A percentile compares a stretch with the other conserved stretches of the same genome.
Evolutionary conservation across 2,113 vertebrate genomes (phyloP).

Genomic region (Motacilla alba): DNA sequence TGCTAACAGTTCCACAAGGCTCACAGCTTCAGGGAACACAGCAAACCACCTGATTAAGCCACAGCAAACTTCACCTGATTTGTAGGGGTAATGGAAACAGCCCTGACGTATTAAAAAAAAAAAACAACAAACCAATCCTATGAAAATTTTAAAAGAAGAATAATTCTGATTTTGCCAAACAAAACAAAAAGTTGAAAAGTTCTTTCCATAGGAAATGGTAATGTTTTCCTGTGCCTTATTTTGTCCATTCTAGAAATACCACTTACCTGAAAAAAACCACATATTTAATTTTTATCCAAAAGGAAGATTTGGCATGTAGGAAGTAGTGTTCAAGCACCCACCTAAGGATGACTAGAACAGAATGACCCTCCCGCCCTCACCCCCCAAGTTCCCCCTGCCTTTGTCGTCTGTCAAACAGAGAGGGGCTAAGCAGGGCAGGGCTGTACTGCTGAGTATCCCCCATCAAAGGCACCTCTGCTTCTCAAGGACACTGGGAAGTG

Average conservation of each 20-base stretch:
- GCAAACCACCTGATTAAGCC: background rate
- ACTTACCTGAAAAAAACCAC: background rate
- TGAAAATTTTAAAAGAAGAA: background rate
- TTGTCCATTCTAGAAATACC: background rate
- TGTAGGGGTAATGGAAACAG: background rate
- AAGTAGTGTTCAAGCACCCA: background rate
- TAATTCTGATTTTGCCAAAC: background rate
- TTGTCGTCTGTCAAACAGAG: background rate
- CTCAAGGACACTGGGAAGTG: background rate
- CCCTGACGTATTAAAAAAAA: background rate
- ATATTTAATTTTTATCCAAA: background rate
- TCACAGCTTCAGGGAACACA: background rate
- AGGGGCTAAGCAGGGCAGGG: background rate
- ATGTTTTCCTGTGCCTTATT: background rate
- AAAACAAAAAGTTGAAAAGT: background rate
- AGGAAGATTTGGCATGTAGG: background rate
- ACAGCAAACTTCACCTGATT: background rate
- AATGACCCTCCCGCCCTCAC: fast-evolving
- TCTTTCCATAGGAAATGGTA: background rate
- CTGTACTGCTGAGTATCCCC: background rate
- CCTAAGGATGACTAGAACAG: background rate
- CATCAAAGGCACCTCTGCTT: background rate
- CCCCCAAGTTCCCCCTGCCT: fast-evolving
- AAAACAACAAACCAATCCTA: too few relatives aligned
- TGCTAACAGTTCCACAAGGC: background rate